Percentiles rank a stretch among this genome's conserved stretches.
Evolutionary conservation across 1,140 invertebrate genomes (phyloP).

Genomic region (Bemisia tabaci): DNA sequence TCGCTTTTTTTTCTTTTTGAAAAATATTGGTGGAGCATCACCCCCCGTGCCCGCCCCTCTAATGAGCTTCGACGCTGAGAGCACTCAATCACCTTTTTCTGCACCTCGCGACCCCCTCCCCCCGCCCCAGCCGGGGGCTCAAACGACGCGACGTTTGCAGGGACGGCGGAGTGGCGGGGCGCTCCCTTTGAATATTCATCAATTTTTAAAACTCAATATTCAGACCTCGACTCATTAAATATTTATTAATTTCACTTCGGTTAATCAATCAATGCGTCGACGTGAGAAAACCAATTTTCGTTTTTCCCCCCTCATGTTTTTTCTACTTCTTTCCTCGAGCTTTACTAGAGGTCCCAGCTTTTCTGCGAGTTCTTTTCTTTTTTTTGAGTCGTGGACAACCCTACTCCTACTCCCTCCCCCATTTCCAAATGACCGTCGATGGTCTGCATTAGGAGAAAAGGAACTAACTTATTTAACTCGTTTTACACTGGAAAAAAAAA

Average conservation of each 20-base stretch:
- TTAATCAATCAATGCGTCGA: neutral
- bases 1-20: no score
- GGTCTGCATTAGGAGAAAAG: no score
- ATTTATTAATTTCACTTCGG: neutral
- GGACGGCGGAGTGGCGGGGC: neutral
- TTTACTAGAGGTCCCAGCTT: no score
- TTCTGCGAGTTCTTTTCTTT: no score
- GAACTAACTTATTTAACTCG: no score
- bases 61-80: neutral
- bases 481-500: no score
- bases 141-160: neutral
- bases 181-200: neutral
- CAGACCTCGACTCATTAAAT: neutral
- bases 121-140: no score
- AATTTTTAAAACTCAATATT: slow-evolving; percentile 1
- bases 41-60: neutral
- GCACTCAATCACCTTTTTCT: neutral
- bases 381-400: no score
- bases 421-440: no score
- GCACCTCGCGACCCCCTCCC: no score
- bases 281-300: neutral
- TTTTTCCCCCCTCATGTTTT: neutral
- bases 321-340: neutral
- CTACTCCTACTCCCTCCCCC: no score
- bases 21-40: no score